Base-by-base conservation (phyloP, 2,888 invertebrate genomes). In the Cantharis lateralis region DNA sequence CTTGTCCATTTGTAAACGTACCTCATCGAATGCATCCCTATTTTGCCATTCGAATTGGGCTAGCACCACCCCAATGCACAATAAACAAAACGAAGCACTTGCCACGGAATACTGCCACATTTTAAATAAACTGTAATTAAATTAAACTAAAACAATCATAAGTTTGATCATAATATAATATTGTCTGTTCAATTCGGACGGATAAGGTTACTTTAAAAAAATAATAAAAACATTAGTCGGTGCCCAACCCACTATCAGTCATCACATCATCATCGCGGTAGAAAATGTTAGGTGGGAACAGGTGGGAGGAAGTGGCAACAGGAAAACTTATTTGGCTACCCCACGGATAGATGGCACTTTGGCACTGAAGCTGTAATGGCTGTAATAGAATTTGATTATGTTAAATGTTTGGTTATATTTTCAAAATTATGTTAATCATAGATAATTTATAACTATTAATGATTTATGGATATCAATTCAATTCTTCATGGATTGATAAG, bases 21-120 rank as follows among this genome's bases (percentile, higher is more conserved):
- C 92, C 88, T 96, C 95, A 86, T 98, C 98, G 85, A 97, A 97
- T 70, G 93, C 90, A 89, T 99, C 98, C 77, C 95, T 92, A 16
- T 93, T 89, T 89, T 97, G 96, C 98, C 98, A 98, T 85, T 96
- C 96, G 85, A 95, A 96, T 87, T 97, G 97, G 20, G 93, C 95
- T 89, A 92, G 91, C 90, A 94, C 93, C 90, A 86, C 87, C 81
- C 86, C 85, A 48, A 48, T n/a, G n/a, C 48, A 48, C 79, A 85
- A 72, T 68, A 81, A 78, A 69, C 82, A 76, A 72, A 82, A 79
- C 80, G 81, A 80, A 66, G 79, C 66, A 76, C 76, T 62, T 72
- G 20, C 26, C 24, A 70, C 15, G 61, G 64, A 15, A 20, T 63
- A 13, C 24, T 72, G 68, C 78, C 75, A 78, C 78, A 78, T 78